phyloP scores from a whole-genome alignment of 2,888 invertebrate species.

The Cerceris rybyensis region DNA sequence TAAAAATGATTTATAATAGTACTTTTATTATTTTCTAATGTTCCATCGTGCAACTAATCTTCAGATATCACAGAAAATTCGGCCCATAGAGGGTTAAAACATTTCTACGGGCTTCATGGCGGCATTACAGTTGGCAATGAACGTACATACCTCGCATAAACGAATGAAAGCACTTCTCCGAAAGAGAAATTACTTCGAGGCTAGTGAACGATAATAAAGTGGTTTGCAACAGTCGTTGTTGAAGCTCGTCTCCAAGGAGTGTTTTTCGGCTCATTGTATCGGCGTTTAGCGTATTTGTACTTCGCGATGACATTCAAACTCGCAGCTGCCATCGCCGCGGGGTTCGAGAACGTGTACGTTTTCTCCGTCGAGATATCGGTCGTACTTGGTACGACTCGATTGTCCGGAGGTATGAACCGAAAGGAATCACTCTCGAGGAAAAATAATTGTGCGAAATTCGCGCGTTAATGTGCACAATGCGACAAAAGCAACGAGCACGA shows the following conservation, averaged over 20 bases:
- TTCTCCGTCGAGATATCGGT: constrained; percentile 26
- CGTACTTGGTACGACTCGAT: constrained; percentile 60
- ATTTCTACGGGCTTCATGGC: no score
- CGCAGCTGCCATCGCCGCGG: constrained; percentile 77
- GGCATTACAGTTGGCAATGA: no score
- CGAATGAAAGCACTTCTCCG: not conserved
- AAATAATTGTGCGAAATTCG: constrained; percentile 76
- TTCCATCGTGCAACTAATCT: no score
- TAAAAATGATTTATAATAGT: no score
- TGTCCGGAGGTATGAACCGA: constrained; percentile 78
- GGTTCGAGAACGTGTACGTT: constrained; percentile 52
- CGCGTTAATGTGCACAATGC: constrained; percentile 24
- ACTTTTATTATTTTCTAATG: no score
- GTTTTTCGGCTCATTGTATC: constrained; percentile 60
- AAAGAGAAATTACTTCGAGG: constrained; percentile 46
- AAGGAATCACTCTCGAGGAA: constrained; percentile 79
- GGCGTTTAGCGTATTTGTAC: constrained; percentile 55
- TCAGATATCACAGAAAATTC: no score
- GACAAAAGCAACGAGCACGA: constrained; percentile 38
- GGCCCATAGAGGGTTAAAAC: no score
- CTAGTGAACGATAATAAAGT: constrained; percentile 62
- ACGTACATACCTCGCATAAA: no score
- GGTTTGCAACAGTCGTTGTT: constrained; percentile 56
- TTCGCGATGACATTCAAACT: constrained; percentile 50
- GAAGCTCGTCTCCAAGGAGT: constrained; percentile 35